A percentile compares a stretch with the other conserved stretches of the same genome.
Conservation (phyloP, 2,888 invertebrate genomes). For the Cataglyphis livida region DNA sequence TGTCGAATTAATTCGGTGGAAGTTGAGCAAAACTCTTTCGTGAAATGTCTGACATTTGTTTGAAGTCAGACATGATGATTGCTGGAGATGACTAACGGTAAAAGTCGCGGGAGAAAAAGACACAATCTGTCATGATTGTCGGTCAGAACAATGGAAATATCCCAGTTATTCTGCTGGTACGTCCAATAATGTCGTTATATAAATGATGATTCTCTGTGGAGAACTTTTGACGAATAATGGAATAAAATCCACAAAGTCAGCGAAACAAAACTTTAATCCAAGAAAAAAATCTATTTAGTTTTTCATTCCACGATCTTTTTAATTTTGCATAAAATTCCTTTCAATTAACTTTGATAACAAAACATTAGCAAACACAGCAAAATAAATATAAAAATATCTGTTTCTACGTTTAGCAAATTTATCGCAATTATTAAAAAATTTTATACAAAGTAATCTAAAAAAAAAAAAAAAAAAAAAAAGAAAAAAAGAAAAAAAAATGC, state of each 20-base stretch:
- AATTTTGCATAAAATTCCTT: background rate
- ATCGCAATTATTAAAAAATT: background rate
- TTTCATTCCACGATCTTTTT: background rate
- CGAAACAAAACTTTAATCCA: background rate
- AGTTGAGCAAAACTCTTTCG: constrained; percentile 39
- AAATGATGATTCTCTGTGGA: constrained; percentile 1
- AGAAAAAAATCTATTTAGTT: background rate
- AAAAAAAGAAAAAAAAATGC: background rate
- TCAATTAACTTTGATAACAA: background rate
- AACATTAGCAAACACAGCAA: background rate
- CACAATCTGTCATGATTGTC: constrained; percentile 62
- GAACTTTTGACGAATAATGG: constrained; percentile 12
- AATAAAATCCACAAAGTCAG: constrained; percentile 10
- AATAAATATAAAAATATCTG: constrained; percentile 6
- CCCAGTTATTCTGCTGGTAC: constrained; percentile 14
- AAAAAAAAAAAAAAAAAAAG: background rate
- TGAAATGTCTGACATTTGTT: constrained; percentile 26
- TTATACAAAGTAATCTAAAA: background rate
- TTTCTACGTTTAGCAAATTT: background rate
- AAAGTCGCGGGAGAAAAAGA: background rate
- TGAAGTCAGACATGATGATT: constrained; percentile 10
- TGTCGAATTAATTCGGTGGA: constrained; percentile 36
- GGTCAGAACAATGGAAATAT: constrained; percentile 60
- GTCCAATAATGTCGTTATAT: constrained; percentile 21
- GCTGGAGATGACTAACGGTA: constrained; percentile 6